Base-by-base conservation (phyloP, 2,797 vertebrate genomes). In the Australoheros facetus region DNA sequence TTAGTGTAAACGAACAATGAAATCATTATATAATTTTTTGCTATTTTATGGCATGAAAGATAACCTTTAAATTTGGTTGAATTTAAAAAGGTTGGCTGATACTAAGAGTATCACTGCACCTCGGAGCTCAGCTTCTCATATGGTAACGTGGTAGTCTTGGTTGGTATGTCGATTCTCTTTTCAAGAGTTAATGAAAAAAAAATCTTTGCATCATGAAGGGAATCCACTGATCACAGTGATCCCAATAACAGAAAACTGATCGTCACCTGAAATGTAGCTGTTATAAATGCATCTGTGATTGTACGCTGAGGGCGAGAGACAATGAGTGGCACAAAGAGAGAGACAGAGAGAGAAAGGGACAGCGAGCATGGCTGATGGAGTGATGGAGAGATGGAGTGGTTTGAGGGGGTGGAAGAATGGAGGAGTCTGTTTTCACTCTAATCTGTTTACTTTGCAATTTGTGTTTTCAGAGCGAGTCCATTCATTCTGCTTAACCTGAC, bases 361-460 rank as follows among this genome's bases (percentile, higher is more conserved):
- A 10, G 75, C 64, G 73, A 85, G 76, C 85, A 86, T 60, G 88
- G 87, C 89, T 86, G 88, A 89, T 75, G 81, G 85, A 87, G 87
- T 87, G 88, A 90, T 77, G 84, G 84, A 88, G 87, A 80, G 81
- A 77, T 71, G 83, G 81, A 78, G 81, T 73, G 86, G 81, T 79
- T 70, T 42, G 78, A 82, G 85, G 84, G 85, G 89, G 78, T 32
- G 85, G 86, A 73, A 79, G 84, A 85, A 78, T 77, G 88, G 86
- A 88, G 89, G 93, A 92, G 92, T 94, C 92, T 92, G 91, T 94
- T 94, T 95, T 91, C 89, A 92, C 92, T 91, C 93, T 96, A 95
- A 96, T 95, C 95, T 95, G 94, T 96, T 96, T 96, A 96, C 93
- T 95, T 95, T 94, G 95, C 93, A 96, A 96, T 96, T 96, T 96